Base-by-base conservation (phyloP, 1,140 invertebrate species). In the Maconellicoccus hirsutus region DNA sequence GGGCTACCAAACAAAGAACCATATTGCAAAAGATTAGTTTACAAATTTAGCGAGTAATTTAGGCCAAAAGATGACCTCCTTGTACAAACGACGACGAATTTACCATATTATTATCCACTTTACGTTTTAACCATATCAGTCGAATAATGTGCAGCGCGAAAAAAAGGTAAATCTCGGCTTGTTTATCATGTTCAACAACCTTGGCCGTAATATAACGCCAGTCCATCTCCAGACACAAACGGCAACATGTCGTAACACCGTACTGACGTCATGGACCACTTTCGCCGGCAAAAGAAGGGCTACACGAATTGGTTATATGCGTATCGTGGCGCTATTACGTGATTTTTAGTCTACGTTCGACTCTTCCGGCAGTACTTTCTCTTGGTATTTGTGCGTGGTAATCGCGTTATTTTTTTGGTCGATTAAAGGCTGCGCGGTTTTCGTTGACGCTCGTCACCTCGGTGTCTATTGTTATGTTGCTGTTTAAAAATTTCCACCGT, bases 321-420 rank as follows among this genome's bases (percentile, higher is more conserved):
- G 42, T 52, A 52, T 52, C 42, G 16, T 66, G 19, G 8, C 22
- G 61, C 61, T 22, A 66, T 66, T 66, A 66, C 61, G 25, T 66
- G 61, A 66, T 66, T 66, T 59, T 66, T 66, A 66, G 61, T 66
- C 19, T 66, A 66, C 16, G 61, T 4, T 22, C 61, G 25, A 66
- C 61, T 66, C 61, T 66, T 66, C 61, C 25, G 61, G 21, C 61
- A 66, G 61, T 26, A 66, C 61, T 66, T 66, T 66, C 61, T 66
- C 61, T 66, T 22, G 42, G 42, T 19, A n/a, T n/a, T n/a, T 33
- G 29, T 33, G 10, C 16, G 12, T 19, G 42, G 42, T 52, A 52
- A 52, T 52, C n/a, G 42, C n/a, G 42, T 52, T 52, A 52, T 33
- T 6, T 52, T 52, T 52, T 52, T 16, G 42, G 42, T 52, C n/a